Evolutionary conservation across 2,113 vertebrate genomes (phyloP).

Genomic region (Pluvianellus socialis): DNA sequence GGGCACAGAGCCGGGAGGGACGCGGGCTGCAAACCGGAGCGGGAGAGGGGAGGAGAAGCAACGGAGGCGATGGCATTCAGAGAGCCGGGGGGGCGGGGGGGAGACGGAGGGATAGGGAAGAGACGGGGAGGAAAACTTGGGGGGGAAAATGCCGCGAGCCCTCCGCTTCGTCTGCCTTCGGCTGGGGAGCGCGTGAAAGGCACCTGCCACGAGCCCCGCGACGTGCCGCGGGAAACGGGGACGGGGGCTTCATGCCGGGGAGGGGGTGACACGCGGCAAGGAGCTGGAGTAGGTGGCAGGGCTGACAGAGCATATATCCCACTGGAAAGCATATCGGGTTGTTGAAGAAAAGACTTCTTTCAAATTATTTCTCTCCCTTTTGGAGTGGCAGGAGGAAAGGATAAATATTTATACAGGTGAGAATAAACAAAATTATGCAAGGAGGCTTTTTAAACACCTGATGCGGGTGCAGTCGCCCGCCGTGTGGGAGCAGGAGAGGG

Average conservation of each 20-base stretch:
- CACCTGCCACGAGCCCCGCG: accelerated
- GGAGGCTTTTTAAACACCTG: not conserved
- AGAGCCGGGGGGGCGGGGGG: not conserved
- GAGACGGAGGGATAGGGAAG: not conserved
- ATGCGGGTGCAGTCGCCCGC: accelerated
- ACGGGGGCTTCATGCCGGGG: accelerated
- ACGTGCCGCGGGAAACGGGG: not conserved
- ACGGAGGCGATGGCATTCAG: not conserved
- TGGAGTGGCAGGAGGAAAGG: not conserved
- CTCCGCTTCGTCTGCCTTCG: not conserved
- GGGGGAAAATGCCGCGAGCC: not conserved
- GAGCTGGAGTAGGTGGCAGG: not conserved
- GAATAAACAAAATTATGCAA: not conserved
- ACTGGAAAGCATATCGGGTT: not conserved
- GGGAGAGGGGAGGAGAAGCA: not conserved
- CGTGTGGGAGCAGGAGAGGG: not conserved
- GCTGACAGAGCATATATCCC: not conserved
- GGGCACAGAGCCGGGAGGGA: slow-evolving; percentile 6
- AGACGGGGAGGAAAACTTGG: not conserved
- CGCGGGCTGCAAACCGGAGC: not conserved
- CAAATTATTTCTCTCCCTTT: not conserved
- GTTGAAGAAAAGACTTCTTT: not conserved
- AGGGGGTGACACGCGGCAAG: accelerated
- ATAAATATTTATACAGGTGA: not conserved
- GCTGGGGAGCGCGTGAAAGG: not conserved